Conservation (phyloP, 2,113 vertebrate species). For the Ictalurus furcatus region DNA sequence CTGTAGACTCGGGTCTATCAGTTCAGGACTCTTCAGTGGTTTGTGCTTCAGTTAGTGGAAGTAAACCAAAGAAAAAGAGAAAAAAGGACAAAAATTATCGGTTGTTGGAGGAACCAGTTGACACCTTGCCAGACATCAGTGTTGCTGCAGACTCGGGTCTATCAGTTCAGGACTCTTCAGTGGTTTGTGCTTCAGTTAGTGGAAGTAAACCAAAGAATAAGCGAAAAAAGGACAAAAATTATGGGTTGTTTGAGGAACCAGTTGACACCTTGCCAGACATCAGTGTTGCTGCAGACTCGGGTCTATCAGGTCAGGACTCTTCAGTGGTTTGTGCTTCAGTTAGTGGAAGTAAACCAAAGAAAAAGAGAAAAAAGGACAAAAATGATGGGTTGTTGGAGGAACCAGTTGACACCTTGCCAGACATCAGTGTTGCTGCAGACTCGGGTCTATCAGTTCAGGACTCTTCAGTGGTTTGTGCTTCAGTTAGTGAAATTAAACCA, state of each 20-base stretch:
- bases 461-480: no score
- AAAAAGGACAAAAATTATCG: background rate
- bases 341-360: background rate
- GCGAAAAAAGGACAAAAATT: slow-evolving; percentile 21
- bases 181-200: background rate
- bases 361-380: background rate
- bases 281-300: background rate
- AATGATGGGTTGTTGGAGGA: no score
- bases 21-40: background rate
- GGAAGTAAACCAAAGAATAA: slow-evolving; percentile 13
- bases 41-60: background rate
- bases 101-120: background rate
- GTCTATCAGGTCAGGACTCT: slow-evolving; percentile 2
- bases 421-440: no score
- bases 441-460: no score
- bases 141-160: background rate
- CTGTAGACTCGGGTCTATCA: background rate
- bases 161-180: slow-evolving; percentile 4
- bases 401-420: no score
- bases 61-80: slow-evolving; percentile 23
- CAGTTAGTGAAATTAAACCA: no score
- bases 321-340: background rate
- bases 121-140: background rate
- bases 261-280: background rate
- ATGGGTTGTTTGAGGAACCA: background rate